Evolutionary conservation across 1,140 invertebrate species (phyloP).

Genomic region (Monomorium pharaonis): DNA sequence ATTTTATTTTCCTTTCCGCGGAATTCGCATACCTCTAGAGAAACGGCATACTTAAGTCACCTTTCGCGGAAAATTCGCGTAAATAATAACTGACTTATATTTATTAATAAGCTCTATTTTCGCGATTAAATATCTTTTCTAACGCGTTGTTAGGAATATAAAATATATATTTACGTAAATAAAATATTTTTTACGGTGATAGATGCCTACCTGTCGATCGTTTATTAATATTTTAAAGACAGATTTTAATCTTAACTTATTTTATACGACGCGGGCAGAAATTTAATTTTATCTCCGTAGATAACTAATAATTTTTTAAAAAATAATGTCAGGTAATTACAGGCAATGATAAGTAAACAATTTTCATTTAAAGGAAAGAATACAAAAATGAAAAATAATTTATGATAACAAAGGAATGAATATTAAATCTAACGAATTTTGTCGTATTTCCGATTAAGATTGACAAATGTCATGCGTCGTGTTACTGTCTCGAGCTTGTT

Average conservation of each 20-base stretch:
- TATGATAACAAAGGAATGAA: neutral
- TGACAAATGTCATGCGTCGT: neutral
- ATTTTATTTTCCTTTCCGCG: conserved; percentile 27
- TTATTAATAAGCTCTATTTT: conserved; percentile 6
- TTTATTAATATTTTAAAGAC: neutral
- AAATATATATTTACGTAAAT: neutral
- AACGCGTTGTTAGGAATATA: neutral
- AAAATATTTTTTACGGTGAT: neutral
- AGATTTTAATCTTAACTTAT: neutral
- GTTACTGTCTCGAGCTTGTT: neutral
- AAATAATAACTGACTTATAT: neutral
- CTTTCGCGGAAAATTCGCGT: neutral
- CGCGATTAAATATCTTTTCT: neutral
- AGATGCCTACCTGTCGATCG: neutral
- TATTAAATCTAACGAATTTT: neutral
- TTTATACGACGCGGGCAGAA: neutral
- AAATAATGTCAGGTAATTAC: neutral
- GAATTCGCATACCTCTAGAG: neutral
- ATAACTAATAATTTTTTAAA: neutral
- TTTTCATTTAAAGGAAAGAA: neutral
- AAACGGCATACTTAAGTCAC: neutral
- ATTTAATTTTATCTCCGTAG: neutral
- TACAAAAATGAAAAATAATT: neutral
- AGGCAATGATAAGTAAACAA: neutral
- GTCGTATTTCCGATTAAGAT: neutral